phyloP scores from a whole-genome alignment of 2,113 vertebrate genomes.

The Nothoprocta pentlandii region DNA sequence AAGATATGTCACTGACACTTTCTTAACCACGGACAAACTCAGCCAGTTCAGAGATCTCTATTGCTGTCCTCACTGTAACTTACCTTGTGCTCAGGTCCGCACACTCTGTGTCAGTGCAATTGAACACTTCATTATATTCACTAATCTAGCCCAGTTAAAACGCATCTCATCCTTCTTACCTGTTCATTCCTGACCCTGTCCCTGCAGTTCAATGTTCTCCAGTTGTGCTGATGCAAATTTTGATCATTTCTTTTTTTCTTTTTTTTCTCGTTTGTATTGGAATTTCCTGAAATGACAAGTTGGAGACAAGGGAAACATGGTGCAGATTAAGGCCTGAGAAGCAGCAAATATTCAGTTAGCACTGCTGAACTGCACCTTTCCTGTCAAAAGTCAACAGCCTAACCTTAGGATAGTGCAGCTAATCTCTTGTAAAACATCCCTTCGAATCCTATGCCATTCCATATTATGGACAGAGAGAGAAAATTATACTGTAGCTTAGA shows the following conservation, averaged over 20 bases:
- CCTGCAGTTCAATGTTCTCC: background rate
- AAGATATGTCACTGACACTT: background rate
- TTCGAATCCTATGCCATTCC: accelerated
- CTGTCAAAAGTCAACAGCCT: accelerated
- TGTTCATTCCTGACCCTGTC: accelerated
- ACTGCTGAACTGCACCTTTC: background rate
- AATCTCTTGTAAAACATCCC: background rate
- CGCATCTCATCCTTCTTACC: accelerated
- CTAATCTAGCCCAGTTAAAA: accelerated
- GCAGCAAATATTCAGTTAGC: accelerated
- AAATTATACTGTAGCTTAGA: background rate
- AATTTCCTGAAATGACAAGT: background rate
- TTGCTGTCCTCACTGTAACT: background rate
- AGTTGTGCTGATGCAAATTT: background rate
- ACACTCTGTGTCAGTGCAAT: accelerated
- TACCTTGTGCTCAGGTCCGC: background rate
- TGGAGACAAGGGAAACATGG: background rate
- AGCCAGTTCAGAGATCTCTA: accelerated
- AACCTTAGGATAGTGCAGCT: background rate
- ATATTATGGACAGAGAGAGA: background rate
- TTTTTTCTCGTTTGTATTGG: background rate
- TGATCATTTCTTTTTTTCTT: background rate
- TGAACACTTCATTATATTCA: accelerated
- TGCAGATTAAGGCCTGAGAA: too few relatives aligned
- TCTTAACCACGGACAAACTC: background rate